phyloP scores from a whole-genome alignment of 2,888 invertebrate species.

The Ceriagrion tenellum region DNA sequence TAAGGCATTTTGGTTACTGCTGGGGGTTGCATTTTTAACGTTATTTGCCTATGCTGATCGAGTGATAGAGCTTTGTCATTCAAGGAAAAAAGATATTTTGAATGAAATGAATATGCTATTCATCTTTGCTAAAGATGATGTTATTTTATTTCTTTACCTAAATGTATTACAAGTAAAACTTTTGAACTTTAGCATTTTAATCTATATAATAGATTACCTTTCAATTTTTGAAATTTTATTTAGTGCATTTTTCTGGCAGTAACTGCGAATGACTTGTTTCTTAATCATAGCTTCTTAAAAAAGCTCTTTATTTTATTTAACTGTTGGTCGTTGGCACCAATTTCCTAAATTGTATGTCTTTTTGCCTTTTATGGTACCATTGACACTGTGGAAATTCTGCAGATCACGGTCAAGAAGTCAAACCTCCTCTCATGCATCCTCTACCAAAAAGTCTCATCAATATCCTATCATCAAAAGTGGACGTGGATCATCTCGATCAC shows the following conservation, averaged over 20 bases:
- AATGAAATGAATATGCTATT: too few species aligned
- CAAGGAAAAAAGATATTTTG: background rate
- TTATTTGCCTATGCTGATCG: background rate
- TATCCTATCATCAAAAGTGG: conserved; percentile 52
- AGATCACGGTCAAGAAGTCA: conserved; percentile 60
- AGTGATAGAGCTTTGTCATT: background rate
- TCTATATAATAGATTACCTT: background rate
- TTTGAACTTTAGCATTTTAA: background rate
- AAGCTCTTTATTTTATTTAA: background rate
- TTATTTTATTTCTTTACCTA: too few species aligned
- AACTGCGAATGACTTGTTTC: background rate
- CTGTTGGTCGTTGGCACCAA: background rate
- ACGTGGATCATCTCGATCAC: conserved; percentile 50
- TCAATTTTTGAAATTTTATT: background rate
- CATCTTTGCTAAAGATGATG: too few species aligned
- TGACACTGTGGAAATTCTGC: background rate
- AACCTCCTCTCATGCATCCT: conserved; percentile 60
- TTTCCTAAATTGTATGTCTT: background rate
- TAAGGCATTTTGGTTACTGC: too few species aligned
- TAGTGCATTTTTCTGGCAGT: background rate
- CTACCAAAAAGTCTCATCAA: conserved; percentile 53
- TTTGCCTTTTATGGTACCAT: conserved; percentile 53
- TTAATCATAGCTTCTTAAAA: background rate
- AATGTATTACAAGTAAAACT: too few species aligned
- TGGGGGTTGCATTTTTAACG: background rate